Percentiles rank a stretch among this genome's conserved stretches.
Conservation (phyloP, 2,797 vertebrate genomes). For the Hyperoplus lanceolatus region DNA sequence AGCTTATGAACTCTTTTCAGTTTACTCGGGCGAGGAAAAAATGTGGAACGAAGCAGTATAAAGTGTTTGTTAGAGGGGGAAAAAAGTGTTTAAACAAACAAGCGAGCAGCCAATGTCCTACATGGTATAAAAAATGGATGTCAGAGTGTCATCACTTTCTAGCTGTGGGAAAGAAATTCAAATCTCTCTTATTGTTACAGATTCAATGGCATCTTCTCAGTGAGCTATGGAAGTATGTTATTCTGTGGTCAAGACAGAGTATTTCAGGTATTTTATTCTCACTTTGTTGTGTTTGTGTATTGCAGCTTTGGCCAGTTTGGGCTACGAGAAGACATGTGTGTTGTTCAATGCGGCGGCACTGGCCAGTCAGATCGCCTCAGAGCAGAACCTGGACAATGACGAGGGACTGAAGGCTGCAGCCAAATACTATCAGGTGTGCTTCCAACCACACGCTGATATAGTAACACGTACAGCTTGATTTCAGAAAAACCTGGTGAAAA, state of each 20-base stretch:
- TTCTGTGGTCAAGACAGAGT: background rate
- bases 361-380: constrained; percentile 97
- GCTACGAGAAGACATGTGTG: constrained; percentile 98
- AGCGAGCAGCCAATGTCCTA: background rate
- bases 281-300: constrained; percentile 40
- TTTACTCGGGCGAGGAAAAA: constrained; percentile 8
- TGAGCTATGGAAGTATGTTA: background rate
- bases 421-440: constrained; percentile 94
- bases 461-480: background rate
- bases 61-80: constrained; percentile 19
- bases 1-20: constrained; percentile 42
- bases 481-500: background rate
- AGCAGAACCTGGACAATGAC: constrained; percentile 98
- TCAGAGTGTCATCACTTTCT: constrained; percentile 1
- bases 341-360: constrained; percentile 96
- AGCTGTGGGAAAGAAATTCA: background rate
- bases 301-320: constrained; percentile 94
- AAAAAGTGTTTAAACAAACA: constrained; percentile 10
- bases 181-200: background rate
- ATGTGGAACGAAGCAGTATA: constrained; percentile 29
- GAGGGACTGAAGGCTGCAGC: constrained; percentile 96
- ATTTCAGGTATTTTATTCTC: background rate
- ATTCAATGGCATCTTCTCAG: background rate
- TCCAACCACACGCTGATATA: background rate
- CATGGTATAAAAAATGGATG: background rate